Evolutionary conservation across 2,113 vertebrate genomes (phyloP), one percentile per base, ranked within the genome.

Genomic region (Tenebrosternarchus preto): DNA sequence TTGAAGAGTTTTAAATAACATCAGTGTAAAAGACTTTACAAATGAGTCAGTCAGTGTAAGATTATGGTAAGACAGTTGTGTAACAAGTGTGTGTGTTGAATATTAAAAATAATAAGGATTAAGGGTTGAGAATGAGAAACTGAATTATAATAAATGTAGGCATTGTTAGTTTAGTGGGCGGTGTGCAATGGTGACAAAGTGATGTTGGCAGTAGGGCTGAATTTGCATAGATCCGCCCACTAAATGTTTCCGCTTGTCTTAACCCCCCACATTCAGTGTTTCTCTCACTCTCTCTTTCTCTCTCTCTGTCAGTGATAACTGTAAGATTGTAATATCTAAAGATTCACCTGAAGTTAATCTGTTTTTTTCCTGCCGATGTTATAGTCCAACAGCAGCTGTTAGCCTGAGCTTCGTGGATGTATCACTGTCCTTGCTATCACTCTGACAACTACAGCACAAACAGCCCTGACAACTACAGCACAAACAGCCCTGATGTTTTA

Each of bases 91-190:
- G 20, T 71, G 63, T 50, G 55, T 17, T 66, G 46, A 83, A 71
- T n/a, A 71, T 29, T 24, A 27, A 78, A 78, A 78, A 60, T 39
- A 75, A 75, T 39, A 19, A 56, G 2, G 19, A 68, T 68, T 69
- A 36, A 74, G 64, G 27, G 36, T 36, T 43, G 68, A 25, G 3
- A 25, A 56, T 6, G 1, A 67, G 50, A 71, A 67, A 39, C 66
- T 67, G 46, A 57, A 75, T 64, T 31, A 71, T 76, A 55, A 76
- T 78, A 72, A 80, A 83, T 25, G 57, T 70, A 70, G 50, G 55
- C 63, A 76, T 83, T 80, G 78, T 80, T 76, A 67, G 27, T 64
- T 46, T 66, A 67, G 67, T 83, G 66, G 74, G 77, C 36, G 73
- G 24, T 72, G 73, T 72, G 73, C 57, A 24, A 60, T 78, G 76